Conservation (phyloP, 2,113 vertebrate genomes). For the Castor canadensis region DNA sequence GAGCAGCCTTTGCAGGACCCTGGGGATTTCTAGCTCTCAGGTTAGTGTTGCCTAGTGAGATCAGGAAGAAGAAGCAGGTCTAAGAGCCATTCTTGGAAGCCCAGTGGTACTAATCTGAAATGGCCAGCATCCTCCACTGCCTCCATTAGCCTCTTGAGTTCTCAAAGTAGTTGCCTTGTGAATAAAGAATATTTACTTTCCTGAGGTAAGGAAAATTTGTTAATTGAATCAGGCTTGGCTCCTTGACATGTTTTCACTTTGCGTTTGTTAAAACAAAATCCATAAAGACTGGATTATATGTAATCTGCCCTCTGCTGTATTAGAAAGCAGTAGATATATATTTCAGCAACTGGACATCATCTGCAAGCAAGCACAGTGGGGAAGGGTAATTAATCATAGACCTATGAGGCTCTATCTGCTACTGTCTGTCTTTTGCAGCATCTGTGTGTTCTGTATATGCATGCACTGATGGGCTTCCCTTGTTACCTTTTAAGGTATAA, state of each 20-base stretch:
- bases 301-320: background rate
- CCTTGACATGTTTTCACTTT: constrained; percentile 32
- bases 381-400: background rate
- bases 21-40: background rate
- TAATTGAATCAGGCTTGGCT: constrained; percentile 4
- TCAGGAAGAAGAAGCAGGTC: too few relatives aligned
- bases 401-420: background rate
- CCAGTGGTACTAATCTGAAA: background rate
- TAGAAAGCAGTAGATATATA: background rate
- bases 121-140: background rate
- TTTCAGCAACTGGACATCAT: background rate
- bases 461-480: background rate
- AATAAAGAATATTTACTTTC: constrained; percentile 17
- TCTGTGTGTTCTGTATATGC: background rate
- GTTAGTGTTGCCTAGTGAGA: background rate
- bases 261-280: constrained; percentile 38
- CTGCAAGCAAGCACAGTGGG: rapidly evolving
- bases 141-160: background rate
- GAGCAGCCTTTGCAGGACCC: background rate
- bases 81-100: background rate
- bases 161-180: background rate
- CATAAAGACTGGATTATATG: constrained; percentile 24
- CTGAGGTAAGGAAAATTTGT: constrained; percentile 7
- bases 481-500: constrained; percentile 88
- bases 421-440: background rate